Evolutionary conservation across 1,140 invertebrate genomes (phyloP).

Genomic region (Zaprionus vittiger): DNA sequence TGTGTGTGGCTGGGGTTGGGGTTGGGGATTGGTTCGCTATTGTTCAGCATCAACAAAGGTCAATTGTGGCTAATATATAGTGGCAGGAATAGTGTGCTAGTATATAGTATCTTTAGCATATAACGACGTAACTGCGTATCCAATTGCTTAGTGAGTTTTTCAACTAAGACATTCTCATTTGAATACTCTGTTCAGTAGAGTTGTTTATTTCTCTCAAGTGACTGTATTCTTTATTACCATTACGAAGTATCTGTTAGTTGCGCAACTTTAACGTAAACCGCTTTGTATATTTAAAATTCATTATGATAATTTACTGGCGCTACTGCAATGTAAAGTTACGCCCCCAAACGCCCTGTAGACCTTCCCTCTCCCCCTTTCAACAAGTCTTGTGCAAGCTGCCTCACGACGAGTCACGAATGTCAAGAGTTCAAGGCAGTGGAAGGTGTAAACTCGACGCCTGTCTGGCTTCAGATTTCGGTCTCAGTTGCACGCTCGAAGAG

Average conservation of each 20-base stretch:
- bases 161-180: too few relatives aligned
- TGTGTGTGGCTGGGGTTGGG: slow-evolving; percentile 9
- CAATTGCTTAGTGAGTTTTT: slow-evolving; percentile 1
- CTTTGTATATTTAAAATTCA: slow-evolving; percentile 71
- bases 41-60: slow-evolving; percentile 55
- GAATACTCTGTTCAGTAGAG: too few relatives aligned
- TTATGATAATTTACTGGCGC: slow-evolving; percentile 67
- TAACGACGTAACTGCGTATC: neutral
- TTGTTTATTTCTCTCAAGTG: too few relatives aligned
- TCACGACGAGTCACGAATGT: slow-evolving; percentile 51
- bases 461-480: slow-evolving; percentile 1
- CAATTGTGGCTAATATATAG: slow-evolving; percentile 58
- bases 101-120: slow-evolving; percentile 1
- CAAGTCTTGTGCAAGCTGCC: slow-evolving; percentile 51
- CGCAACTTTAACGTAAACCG: neutral
- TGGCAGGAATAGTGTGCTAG: slow-evolving; percentile 11
- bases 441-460: slow-evolving; percentile 50
- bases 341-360: slow-evolving; percentile 13
- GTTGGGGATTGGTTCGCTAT: slow-evolving; percentile 24
- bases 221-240: too few relatives aligned
- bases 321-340: slow-evolving; percentile 66
- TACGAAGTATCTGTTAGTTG: slow-evolving; percentile 4
- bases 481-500: neutral
- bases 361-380: slow-evolving; percentile 12
- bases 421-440: slow-evolving; percentile 68